Evolutionary conservation across 1,140 invertebrate species (phyloP).

Genomic region (Stegodyphus dumicola): DNA sequence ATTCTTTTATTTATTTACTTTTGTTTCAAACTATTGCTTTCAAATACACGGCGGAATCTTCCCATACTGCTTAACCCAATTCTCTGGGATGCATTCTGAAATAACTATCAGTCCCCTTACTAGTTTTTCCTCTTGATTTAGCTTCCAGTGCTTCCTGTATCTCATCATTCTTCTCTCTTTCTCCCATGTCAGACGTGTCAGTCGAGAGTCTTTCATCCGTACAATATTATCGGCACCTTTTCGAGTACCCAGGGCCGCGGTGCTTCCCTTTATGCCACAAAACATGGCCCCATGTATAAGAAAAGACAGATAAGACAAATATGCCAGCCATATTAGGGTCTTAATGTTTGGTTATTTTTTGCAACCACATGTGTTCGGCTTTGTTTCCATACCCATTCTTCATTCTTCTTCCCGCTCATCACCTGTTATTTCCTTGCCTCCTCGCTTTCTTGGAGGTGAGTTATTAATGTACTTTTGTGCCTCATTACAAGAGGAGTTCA

Average conservation of each 20-base stretch:
- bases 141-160: neutral
- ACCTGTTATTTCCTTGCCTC: neutral
- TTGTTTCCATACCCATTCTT: neutral
- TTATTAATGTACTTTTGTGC: conserved; percentile 25
- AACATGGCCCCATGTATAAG: neutral
- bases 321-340: conserved; percentile 36
- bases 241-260: neutral
- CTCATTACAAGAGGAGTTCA: too few species aligned
- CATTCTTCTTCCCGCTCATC: conserved; percentile 1
- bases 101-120: neutral
- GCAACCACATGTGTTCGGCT: neutral
- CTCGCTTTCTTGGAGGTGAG: conserved; percentile 4
- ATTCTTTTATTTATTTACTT: neutral
- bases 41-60: neutral
- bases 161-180: conserved; percentile 33
- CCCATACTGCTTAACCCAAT: neutral
- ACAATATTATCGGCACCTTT: conserved; percentile 46
- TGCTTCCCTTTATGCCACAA: neutral
- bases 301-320: conserved; percentile 47
- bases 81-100: too few species aligned
- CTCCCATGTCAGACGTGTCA: conserved; percentile 31
- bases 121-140: neutral
- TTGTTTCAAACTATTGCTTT: too few species aligned
- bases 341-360: conserved; percentile 10
- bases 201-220: conserved; percentile 32